Evolutionary conservation across 2,888 invertebrate genomes (phyloP).

Genomic region (Hesperia comma): DNA sequence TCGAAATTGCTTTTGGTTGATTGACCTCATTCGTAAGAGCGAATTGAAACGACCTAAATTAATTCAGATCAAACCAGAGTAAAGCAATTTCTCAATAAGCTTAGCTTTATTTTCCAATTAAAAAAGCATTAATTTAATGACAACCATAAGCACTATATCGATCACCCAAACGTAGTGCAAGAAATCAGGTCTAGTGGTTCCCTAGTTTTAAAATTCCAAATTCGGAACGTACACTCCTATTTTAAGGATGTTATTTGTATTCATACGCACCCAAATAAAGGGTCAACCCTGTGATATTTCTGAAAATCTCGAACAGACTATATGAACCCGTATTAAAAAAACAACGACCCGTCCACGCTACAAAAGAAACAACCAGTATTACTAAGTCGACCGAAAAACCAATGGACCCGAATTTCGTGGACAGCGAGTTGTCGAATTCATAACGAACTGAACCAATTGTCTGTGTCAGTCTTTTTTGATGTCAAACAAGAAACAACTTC

Average conservation of each 20-base stretch:
- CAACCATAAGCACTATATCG: too few relatives aligned
- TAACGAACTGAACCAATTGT: slow-evolving; percentile 4
- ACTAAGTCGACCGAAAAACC: not conserved
- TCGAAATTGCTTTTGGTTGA: not conserved
- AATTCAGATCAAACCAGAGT: not conserved
- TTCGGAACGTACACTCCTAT: too few relatives aligned
- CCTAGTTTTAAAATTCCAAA: too few relatives aligned
- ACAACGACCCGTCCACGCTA: not conserved
- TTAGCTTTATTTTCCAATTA: too few relatives aligned
- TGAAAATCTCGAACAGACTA: not conserved
- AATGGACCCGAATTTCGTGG: not conserved
- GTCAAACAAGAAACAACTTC: not conserved
- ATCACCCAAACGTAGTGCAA: too few relatives aligned
- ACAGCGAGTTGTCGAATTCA: slow-evolving; percentile 1
- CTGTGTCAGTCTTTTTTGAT: not conserved
- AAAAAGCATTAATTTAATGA: too few relatives aligned
- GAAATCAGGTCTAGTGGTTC: too few relatives aligned
- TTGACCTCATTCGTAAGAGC: slow-evolving; percentile 3
- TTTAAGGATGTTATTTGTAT: too few relatives aligned
- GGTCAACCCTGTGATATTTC: not conserved
- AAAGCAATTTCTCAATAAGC: too few relatives aligned
- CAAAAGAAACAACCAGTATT: not conserved
- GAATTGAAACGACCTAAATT: not conserved
- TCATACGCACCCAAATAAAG: too few relatives aligned
- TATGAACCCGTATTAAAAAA: not conserved